A percentile compares a stretch with the other conserved stretches of the same genome.
phyloP scores from a whole-genome alignment of 1,140 invertebrate species.

The Teleogryllus occipitalis region DNA sequence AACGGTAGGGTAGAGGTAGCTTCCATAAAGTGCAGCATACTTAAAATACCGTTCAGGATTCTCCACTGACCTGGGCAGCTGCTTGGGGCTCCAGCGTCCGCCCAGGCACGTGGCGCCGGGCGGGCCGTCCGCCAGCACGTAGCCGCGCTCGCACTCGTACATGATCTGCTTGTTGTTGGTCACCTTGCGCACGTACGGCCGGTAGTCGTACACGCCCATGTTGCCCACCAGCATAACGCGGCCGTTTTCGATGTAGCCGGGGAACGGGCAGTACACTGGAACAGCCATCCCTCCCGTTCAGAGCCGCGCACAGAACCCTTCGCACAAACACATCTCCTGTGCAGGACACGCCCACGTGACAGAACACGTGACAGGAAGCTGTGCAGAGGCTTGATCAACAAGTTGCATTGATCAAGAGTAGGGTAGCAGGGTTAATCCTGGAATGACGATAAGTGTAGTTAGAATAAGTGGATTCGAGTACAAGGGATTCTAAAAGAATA shows the following conservation, averaged over 20 bases:
- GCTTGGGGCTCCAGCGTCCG: conserved; percentile 75
- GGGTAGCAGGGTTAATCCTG: no score
- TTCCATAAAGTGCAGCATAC: no score
- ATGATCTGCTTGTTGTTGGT: conserved; percentile 91
- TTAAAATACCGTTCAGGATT: no score
- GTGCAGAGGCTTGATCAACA: no score
- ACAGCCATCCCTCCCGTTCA: not conserved
- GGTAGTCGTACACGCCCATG: conserved; percentile 94
- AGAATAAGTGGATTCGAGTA: no score
- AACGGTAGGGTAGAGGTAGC: no score
- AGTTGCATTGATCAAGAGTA: no score
- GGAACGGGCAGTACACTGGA: conserved; percentile 86
- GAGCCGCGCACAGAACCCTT: no score
- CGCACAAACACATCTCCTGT: not conserved
- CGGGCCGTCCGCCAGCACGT: conserved; percentile 75
- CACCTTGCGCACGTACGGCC: conserved; percentile 88
- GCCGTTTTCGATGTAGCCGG: conserved; percentile 82
- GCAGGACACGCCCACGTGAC: no score
- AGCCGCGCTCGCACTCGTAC: conserved; percentile 92
- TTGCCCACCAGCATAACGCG: conserved; percentile 90
- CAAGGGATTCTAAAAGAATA: no score
- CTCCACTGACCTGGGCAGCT: conserved; percentile 68
- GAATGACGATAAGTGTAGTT: no score
- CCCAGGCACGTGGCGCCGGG: conserved; percentile 88
- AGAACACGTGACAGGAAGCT: no score